A percentile compares a stretch with the other conserved stretches of the same genome.
Evolutionary conservation across 2,888 invertebrate species (phyloP).

Genomic region (Melolontha melolontha): DNA sequence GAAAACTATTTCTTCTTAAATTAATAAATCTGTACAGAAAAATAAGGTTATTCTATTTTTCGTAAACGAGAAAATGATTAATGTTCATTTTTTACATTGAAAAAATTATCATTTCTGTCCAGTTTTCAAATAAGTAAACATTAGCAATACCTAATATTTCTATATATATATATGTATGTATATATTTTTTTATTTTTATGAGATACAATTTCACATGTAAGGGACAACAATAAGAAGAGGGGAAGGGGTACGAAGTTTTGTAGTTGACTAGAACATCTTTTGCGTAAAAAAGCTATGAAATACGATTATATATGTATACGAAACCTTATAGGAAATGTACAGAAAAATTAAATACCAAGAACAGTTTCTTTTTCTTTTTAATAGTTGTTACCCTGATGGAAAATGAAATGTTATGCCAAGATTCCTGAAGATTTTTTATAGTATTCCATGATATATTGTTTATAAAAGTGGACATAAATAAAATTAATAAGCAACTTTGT

Average conservation of each 20-base stretch:
- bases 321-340: conserved; percentile 37
- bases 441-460: no score
- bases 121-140: conserved; percentile 2
- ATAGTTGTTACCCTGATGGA: background rate
- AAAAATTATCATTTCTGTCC: conserved; percentile 18
- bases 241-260: conserved; percentile 20
- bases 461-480: no score
- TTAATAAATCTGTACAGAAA: conserved; percentile 34
- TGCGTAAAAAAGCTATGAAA: conserved; percentile 21
- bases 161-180: background rate
- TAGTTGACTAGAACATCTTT: conserved; percentile 36
- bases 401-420: conserved; percentile 7
- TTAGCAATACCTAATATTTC: background rate
- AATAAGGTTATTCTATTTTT: conserved; percentile 28
- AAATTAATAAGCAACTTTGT: no score
- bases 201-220: background rate
- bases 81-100: conserved; percentile 6
- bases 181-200: background rate
- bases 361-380: conserved; percentile 22
- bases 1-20: conserved; percentile 21
- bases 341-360: conserved; percentile 37
- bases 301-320: conserved; percentile 15
- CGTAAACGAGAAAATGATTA: no score
- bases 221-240: conserved; percentile 27
- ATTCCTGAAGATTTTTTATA: conserved; percentile 3